These are phyloP conservation scores for Cnemophilus loriae DNA, from an alignment of 2,113 vertebrate genomes.

Conservation along the genomic window DNA sequence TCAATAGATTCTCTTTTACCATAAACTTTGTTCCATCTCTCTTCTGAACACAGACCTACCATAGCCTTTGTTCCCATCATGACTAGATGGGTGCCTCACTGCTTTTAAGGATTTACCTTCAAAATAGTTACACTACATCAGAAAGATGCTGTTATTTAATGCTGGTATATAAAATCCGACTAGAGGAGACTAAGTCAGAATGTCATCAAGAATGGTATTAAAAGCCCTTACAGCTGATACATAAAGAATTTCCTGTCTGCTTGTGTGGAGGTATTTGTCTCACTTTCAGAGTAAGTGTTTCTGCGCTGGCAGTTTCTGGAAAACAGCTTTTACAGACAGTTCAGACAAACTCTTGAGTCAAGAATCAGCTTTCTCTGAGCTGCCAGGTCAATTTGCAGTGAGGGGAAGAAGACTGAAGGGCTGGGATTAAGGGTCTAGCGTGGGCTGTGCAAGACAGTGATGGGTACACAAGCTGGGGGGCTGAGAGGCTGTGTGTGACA, in stretches of 20 bases:
- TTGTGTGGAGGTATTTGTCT: not conserved
- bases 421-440: not conserved
- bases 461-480: not conserved
- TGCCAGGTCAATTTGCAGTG: not conserved
- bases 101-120: not conserved
- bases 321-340: not conserved
- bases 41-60: not conserved
- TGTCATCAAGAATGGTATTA: not conserved
- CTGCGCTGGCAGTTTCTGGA: not conserved
- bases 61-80: not conserved
- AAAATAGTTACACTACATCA: not conserved
- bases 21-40: not conserved
- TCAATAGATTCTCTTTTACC: not conserved
- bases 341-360: not conserved
- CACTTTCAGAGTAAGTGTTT: not conserved
- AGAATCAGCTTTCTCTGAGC: not conserved
- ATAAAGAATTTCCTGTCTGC: not conserved
- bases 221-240: not conserved
- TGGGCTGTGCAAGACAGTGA: not conserved
- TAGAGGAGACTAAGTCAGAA: not conserved
- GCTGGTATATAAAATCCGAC: not conserved
- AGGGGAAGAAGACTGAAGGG: not conserved
- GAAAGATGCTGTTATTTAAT: not conserved
- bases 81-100: not conserved
- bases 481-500: not conserved